Base-by-base conservation (phyloP, 1,140 invertebrate species). In the Diorhabda elongata region DNA sequence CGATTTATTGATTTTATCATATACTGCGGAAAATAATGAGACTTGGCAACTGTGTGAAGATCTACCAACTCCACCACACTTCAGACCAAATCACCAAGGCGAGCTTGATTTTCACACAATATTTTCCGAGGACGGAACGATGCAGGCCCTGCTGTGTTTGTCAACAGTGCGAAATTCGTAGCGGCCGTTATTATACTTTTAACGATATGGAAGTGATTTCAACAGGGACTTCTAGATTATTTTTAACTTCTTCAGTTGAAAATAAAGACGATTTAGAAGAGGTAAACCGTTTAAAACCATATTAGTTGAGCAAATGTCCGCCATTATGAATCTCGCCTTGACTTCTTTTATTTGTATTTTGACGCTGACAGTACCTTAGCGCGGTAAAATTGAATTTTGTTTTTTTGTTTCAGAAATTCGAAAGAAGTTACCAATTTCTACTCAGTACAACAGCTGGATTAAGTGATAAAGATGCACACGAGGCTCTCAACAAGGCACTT, bases 401-500 rank as follows among this genome's bases (percentile, higher is more conserved):
- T 81, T 80, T 80, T 83, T 70, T 67, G 85, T 90, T 87, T 67
- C 86, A 97, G 95, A 94, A 94, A 87, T 92, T 94, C 76, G 94
- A 96, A 80, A 88, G 90, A 78, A 91, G 91, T 75, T 93, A 92
- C 81, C 83, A 83, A 69, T 87, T 85, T 75, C 84, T 97, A 64
- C 90, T 92, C 81, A 88, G 86, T 74, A 82, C 97, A 70, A 89
- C 90, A 43, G 84, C 87, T 66, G 93, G 92, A 67, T 85, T 95
- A 69, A 95, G 92, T 68, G 96, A 98, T 79, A 95, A 97, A 80
- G 96, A 98, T 83, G 89, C 91, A 70, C 94, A 97, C 79, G 95
- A 98, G 82, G 90, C 90, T 7, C 84, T 98, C 7, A 95, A 92
- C 78, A 93, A 90, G 82, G 89, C 92, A 47, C 90, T 95, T 61